These are phyloP conservation scores for Erebia aethiops DNA, from an alignment of 2,888 invertebrate genomes.

Conservation along the genomic window DNA sequence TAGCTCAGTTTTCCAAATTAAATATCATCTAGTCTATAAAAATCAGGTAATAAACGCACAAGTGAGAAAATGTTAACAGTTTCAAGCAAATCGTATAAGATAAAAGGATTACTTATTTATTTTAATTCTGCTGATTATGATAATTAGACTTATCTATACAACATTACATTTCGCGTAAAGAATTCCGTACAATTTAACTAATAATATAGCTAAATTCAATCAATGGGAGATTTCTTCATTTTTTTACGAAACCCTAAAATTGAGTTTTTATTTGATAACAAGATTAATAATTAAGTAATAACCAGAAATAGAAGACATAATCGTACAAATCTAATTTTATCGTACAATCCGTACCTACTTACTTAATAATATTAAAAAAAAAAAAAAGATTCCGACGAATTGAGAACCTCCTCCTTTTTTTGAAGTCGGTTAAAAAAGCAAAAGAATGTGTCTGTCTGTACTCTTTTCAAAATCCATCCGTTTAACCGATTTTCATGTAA, in stretches of 20 bases:
- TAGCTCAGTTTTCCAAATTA: neutral
- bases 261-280: neutral
- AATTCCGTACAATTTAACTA: constrained; percentile 2
- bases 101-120: neutral
- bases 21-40: neutral
- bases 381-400: too few species aligned
- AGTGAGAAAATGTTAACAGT: neutral
- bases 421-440: too few species aligned
- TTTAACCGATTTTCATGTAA: too few species aligned
- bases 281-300: neutral
- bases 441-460: neutral
- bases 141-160: neutral
- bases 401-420: too few species aligned
- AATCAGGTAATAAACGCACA: neutral
- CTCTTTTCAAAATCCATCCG: too few species aligned
- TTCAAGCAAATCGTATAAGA: neutral
- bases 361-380: neutral
- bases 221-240: neutral
- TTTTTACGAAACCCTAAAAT: neutral
- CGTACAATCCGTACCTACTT: neutral
- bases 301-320: neutral
- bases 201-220: neutral
- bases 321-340: neutral
- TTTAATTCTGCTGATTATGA: neutral
- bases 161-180: too few species aligned